Base-by-base conservation (phyloP, 2,113 vertebrate species). In the Cheirogaleus medius region DNA sequence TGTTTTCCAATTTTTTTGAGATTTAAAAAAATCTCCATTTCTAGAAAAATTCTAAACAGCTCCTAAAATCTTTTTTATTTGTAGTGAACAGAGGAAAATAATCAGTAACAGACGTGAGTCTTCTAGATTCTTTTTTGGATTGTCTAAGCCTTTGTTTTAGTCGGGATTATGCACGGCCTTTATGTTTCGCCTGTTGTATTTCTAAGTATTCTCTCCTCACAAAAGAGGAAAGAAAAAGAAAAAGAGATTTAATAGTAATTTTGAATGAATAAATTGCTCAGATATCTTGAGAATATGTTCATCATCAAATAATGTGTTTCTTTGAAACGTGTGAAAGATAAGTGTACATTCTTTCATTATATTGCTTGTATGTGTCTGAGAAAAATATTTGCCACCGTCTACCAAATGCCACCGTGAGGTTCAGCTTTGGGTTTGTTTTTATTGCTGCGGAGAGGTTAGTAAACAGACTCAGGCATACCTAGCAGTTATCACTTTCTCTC, bases 61-160 rank as follows among this genome's bases (percentile, higher is more conserved):
- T 90, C 9, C 25, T 93, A 89, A 87, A 77, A 66, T 68, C 0
- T n/a, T 92, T 96, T 69, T 58, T 42, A 54, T 94, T 96, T 86
- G 21, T 83, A 39, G 21, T 81, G 47, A 81, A 42, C 54, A 96
- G 90, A 39, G 68, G 49, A 95, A 90, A 83, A 60, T 92, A n/a
- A 44, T 76, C 58, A 87, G 37, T 83, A 82, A 87, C 80, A 15
- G 17, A 93, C 80, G 13, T n/a, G 5, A 81, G 29, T 82, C 56
- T 85, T 80, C 54, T 32, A 49, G n/a, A 60, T 52, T 90, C n/a
- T 29, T 74, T 96, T 97, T 42, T 78, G n/a, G 52, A 54, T 12
- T 42, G 2, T n/a, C n/a, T 85, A 63, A 92, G 18, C n/a, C 52
- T 91, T 81, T 96, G 44, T 74, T 93, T 96, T 73, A 5, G 6